Evolutionary conservation across 2,113 vertebrate species (phyloP), one percentile per base, ranked within the genome.

Genomic region (Aptenodytes forsteri): DNA sequence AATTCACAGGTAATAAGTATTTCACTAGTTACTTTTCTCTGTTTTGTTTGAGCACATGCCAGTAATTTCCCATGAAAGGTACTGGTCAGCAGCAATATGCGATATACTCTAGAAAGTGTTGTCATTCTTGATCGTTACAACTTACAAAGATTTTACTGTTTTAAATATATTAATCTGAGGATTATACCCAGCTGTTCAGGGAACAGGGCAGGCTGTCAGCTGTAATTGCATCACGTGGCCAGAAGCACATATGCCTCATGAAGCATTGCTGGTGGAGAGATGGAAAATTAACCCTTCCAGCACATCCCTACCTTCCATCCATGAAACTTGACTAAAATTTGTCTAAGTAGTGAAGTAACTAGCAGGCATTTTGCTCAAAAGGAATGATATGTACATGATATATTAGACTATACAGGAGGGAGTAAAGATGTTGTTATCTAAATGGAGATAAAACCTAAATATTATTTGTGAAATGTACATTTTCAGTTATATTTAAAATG

Each of bases 181-280:
- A 89, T 95, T 91, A 97, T 89, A 78, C 81, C 89, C 87, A 97
- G 93, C 91, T 97, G 91, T 96, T 97, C 93, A 87, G 82, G 56
- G 89, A 81, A 92, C 78, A 79, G 78, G 73, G 61, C 78, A 96
- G 91, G 73, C 93, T 94, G 96, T 97, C 95, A 97, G 84, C 78
- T 97, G 87, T 95, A 97, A 95, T 95, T 95, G 91, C 91, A 87
- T 94, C 97, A 95, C 84, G 94, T 96, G 96, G 97, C 81, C 87
- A 94, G 56, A 79, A 94, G 73, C 81, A 91, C 83, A 71, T 89
- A 96, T 94, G 95, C 80, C 72, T 83, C 77, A 82, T 87, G 91
- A 91, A 94, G 52, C 81, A 72, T 15, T 94, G 52, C 34, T 79
- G 72, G 77, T 78, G 70, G 40, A 76, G 77, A 73, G 36, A 72